Conservation (phyloP, 2,113 vertebrate genomes). For the Gymnarchus niloticus region DNA sequence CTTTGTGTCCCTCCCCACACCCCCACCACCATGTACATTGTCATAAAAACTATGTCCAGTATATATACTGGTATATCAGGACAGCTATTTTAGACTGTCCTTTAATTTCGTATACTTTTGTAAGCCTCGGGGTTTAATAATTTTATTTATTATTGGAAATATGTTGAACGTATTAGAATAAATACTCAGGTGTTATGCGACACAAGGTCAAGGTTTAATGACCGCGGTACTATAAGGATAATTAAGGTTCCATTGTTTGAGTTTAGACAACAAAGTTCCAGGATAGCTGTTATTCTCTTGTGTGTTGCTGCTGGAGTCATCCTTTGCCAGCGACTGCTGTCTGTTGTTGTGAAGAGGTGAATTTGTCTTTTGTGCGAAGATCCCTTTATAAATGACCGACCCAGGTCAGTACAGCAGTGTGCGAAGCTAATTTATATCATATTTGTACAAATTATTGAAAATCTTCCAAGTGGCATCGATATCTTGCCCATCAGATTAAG, state of each 20-base stretch:
- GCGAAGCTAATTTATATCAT: neutral
- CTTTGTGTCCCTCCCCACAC: neutral
- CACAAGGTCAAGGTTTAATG: neutral
- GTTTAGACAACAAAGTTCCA: constrained; percentile 8
- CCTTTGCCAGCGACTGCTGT: neutral
- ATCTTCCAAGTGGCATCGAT: neutral
- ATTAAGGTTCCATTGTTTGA: neutral
- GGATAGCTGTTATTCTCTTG: neutral
- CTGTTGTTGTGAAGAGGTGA: neutral
- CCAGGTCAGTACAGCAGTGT: neutral
- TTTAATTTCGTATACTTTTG: neutral
- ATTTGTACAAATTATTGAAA: neutral
- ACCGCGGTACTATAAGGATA: neutral
- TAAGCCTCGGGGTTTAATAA: neutral
- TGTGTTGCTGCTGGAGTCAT: neutral
- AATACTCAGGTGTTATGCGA: neutral
- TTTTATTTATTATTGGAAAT: neutral
- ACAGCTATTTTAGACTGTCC: neutral
- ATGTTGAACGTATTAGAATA: neutral
- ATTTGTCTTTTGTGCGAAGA: neutral
- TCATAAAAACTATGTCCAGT: neutral
- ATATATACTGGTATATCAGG: neutral
- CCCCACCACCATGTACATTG: neutral
- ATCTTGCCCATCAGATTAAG: neutral
- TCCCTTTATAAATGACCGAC: neutral